phyloP scores from a whole-genome alignment of 1,140 invertebrate genomes.

The Sitophilus oryzae region DNA sequence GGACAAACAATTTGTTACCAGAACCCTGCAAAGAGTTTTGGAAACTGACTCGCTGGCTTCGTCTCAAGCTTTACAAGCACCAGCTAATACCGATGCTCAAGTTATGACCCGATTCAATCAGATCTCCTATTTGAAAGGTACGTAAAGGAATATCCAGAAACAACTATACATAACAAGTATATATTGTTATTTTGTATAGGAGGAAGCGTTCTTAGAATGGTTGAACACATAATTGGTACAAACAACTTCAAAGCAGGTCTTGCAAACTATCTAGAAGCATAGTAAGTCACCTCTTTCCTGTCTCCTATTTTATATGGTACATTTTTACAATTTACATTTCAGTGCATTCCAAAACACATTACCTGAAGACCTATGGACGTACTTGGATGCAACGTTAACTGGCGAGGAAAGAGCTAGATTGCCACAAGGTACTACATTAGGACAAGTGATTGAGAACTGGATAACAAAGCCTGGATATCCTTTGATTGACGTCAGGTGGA shows the following conservation, averaged over 20 bases:
- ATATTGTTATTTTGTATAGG: conserved; percentile 24
- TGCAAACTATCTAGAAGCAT: conserved; percentile 23
- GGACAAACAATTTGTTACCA: conserved; percentile 54
- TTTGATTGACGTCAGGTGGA: conserved; percentile 41
- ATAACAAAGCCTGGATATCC: conserved; percentile 57
- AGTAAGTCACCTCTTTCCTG: too few species aligned
- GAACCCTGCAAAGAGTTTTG: conserved; percentile 60
- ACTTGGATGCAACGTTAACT: conserved; percentile 21
- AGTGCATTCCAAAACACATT: conserved; percentile 23
- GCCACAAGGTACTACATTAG: conserved; percentile 34
- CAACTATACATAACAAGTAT: background rate
- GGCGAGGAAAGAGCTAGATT: conserved; percentile 25
- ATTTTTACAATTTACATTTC: too few species aligned
- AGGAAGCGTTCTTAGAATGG: conserved; percentile 69
- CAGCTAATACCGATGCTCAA: conserved; percentile 46
- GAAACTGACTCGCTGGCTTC: conserved; percentile 56
- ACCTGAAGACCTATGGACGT: conserved; percentile 25
- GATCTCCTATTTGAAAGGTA: conserved; percentile 58
- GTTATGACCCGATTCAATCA: conserved; percentile 53
- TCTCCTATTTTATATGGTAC: too few species aligned
- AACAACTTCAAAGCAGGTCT: conserved; percentile 57
- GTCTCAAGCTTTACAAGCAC: conserved; percentile 54
- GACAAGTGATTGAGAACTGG: conserved; percentile 56
- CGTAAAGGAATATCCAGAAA: conserved; percentile 3
- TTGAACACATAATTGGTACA: conserved; percentile 62